Percentiles rank a stretch among this genome's conserved stretches.
Evolutionary conservation across 2,113 vertebrate genomes (phyloP).

Genomic region (Rhea americana): DNA sequence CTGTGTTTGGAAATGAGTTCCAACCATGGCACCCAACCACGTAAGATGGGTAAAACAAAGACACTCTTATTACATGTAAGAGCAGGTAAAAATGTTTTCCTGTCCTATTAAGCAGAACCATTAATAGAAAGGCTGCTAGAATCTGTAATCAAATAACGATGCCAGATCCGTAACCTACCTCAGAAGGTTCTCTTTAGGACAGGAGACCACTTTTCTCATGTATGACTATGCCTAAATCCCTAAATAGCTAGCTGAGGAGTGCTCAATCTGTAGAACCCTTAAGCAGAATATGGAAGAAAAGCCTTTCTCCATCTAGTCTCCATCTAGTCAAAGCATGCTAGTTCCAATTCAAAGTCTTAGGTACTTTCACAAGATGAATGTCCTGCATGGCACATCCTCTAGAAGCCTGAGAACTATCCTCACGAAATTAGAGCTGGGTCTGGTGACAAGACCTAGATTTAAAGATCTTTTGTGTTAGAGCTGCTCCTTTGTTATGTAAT

Average conservation of each 20-base stretch:
- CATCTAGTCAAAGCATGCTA: background rate
- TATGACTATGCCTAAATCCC: background rate
- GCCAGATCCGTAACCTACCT: background rate
- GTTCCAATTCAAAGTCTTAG: background rate
- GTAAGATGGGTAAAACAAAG: background rate
- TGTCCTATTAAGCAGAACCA: background rate
- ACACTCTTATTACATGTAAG: background rate
- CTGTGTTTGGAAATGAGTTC: background rate
- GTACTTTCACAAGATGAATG: background rate
- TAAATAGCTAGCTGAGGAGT: background rate
- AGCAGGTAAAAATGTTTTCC: background rate
- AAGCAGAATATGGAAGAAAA: background rate
- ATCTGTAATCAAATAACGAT: background rate
- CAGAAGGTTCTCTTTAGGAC: background rate
- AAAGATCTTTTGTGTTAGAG: background rate
- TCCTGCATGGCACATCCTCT: background rate
- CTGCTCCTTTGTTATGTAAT: background rate
- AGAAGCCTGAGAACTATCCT: background rate
- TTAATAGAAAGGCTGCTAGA: background rate
- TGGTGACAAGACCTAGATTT: background rate
- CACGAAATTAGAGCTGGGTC: background rate
- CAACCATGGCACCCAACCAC: background rate
- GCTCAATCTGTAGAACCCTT: background rate
- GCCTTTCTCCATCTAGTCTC: background rate
- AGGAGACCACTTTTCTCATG: background rate